phyloP scores from a whole-genome alignment of 2,113 vertebrate genomes.

The Siniperca knerii region DNA sequence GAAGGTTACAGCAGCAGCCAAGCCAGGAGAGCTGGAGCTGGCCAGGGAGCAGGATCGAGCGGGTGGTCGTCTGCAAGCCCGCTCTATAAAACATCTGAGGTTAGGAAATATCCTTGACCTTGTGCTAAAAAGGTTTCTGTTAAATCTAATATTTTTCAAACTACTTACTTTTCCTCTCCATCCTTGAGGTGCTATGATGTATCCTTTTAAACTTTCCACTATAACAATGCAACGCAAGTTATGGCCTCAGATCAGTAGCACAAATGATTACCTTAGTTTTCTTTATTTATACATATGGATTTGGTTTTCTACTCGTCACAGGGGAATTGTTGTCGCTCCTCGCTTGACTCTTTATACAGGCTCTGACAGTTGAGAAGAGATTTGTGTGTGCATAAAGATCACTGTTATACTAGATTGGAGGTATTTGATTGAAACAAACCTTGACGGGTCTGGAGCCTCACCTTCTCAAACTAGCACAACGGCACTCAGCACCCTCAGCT shows the following conservation, averaged over 20 bases:
- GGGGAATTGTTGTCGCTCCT: background rate
- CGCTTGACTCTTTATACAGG: background rate
- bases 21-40: constrained; percentile 7
- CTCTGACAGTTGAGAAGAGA: constrained; percentile 35
- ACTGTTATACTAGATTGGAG: constrained; percentile 8
- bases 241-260: background rate
- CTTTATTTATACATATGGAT: background rate
- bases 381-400: background rate
- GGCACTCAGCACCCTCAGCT: constrained; percentile 13
- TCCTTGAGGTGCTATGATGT: background rate
- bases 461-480: constrained; percentile 36
- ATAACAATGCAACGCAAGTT: background rate
- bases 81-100: constrained; percentile 32
- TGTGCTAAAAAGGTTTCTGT: constrained; percentile 26
- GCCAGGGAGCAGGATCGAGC: constrained; percentile 16
- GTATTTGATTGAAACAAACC: constrained; percentile 56
- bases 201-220: background rate
- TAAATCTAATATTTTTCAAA: constrained; percentile 18
- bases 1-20: constrained; percentile 39
- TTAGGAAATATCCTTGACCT: constrained; percentile 30
- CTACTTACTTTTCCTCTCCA: background rate
- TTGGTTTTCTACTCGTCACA: background rate
- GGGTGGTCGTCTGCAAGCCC: constrained; percentile 33
- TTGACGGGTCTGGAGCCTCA: constrained; percentile 48
- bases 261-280: background rate